Evolutionary conservation across 1,140 invertebrate species (phyloP).

Genomic region (Olivierus martensii): DNA sequence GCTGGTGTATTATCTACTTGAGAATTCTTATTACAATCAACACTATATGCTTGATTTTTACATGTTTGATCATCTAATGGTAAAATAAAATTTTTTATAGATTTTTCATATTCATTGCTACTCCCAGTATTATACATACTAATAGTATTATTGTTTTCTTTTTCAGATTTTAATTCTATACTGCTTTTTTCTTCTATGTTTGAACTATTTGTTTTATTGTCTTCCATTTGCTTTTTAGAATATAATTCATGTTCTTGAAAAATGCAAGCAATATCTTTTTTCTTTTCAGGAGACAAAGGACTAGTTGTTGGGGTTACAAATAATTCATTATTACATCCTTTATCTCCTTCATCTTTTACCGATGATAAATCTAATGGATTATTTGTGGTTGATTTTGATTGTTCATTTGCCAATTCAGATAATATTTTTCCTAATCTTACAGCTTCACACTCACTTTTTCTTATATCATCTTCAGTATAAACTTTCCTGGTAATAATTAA

Average conservation of each 20-base stretch:
- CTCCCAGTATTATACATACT: neutral
- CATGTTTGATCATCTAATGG: neutral
- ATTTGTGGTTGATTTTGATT: slow-evolving; percentile 4
- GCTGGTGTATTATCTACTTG: no score
- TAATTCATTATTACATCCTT: slow-evolving; percentile 7
- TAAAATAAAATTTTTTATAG: neutral
- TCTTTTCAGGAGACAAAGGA: slow-evolving; percentile 14
- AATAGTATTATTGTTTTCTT: neutral
- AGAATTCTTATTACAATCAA: no score
- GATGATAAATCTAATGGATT: slow-evolving; percentile 12
- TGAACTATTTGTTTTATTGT: neutral
- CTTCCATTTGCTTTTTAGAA: neutral
- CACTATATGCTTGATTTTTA: no score
- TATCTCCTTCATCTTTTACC: slow-evolving; percentile 8
- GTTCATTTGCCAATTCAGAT: slow-evolving; percentile 2
- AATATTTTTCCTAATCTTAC: slow-evolving; percentile 12
- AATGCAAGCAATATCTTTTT: slow-evolving; percentile 2
- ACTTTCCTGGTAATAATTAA: no score
- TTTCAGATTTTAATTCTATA: neutral
- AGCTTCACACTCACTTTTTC: slow-evolving; percentile 16
- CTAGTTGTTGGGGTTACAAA: slow-evolving; percentile 16
- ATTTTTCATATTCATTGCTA: neutral
- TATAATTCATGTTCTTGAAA: neutral
- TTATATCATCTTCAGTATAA: slow-evolving; percentile 17
- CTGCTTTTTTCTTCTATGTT: neutral